phyloP scores from a whole-genome alignment of 1,140 invertebrate genomes.

The Bicyclus anynana region DNA sequence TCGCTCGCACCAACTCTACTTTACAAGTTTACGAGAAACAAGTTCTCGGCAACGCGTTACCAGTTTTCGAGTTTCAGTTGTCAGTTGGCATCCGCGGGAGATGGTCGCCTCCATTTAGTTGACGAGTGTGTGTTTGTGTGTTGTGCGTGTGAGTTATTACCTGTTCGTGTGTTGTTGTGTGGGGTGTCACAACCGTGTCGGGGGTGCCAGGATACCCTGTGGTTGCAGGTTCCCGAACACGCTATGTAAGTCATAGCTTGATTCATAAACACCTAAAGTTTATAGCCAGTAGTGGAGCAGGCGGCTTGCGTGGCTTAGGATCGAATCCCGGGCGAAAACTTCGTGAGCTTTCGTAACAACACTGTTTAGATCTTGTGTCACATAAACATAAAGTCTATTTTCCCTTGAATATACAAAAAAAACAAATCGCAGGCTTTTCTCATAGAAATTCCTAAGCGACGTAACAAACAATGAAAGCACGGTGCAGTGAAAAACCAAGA shows the following conservation, averaged over 20 bases:
- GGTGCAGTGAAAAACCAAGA: no score
- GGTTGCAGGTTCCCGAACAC: background rate
- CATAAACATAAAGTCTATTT: no score
- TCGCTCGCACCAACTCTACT: background rate
- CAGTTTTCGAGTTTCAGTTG: constrained; percentile 32
- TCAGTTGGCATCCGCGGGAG: constrained; percentile 14
- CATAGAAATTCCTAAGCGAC: no score
- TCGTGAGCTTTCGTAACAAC: no score
- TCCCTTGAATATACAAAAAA: no score
- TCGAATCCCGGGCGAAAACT: background rate
- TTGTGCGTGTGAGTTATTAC: constrained; percentile 12
- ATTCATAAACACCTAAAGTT: background rate
- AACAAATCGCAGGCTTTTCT: no score
- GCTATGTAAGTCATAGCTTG: background rate
- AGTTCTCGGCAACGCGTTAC: constrained; percentile 7
- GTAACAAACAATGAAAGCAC: no score
- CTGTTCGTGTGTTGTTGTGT: constrained; percentile 12
- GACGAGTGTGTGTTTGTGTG: background rate
- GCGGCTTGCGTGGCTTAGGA: background rate
- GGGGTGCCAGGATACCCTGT: background rate
- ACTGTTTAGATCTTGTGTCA: no score
- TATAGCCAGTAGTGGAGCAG: background rate
- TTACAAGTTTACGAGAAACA: constrained; percentile 10
- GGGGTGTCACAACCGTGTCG: constrained; percentile 12
- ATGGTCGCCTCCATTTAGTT: constrained; percentile 14